Conservation (phyloP, 92 coral and sea anemone species). For the Phenganax subtilis region DNA sequence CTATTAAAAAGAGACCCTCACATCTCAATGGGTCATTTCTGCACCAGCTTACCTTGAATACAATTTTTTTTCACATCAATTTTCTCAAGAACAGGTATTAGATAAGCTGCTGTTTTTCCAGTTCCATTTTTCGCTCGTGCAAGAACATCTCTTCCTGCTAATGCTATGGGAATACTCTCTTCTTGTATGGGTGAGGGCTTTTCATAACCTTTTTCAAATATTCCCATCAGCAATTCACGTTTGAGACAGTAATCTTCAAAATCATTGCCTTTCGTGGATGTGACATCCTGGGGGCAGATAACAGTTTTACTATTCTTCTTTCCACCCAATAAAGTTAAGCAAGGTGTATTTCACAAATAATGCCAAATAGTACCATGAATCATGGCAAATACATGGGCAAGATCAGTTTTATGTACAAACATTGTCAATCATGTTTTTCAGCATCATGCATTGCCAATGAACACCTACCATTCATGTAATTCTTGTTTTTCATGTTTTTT, state of each 20-base stretch:
- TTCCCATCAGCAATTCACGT: constrained; percentile 94
- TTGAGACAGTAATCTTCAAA: constrained; percentile 98
- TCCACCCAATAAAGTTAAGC: too few relatives aligned
- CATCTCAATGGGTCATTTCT: background rate
- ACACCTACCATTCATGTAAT: too few relatives aligned
- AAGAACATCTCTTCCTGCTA: constrained; percentile 88
- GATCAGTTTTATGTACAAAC: too few relatives aligned
- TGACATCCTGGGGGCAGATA: constrained; percentile 68
- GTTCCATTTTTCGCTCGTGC: constrained; percentile 99
- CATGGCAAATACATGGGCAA: too few relatives aligned
- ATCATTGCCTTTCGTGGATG: constrained; percentile 97
- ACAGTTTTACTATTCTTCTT: background rate
- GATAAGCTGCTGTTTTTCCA: constrained; percentile 96
- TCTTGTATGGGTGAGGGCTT: constrained; percentile 97
- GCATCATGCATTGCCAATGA: too few relatives aligned
- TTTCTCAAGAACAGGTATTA: constrained; percentile 88
- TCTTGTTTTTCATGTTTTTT: too few relatives aligned
- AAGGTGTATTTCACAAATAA: too few relatives aligned
- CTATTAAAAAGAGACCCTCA: too few relatives aligned
- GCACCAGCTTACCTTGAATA: constrained; percentile 73
- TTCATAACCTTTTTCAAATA: constrained; percentile 96
- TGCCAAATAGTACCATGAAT: too few relatives aligned
- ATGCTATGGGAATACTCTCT: constrained; percentile 96
- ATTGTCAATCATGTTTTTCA: too few relatives aligned
- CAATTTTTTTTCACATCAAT: constrained; percentile 60